Conservation (phyloP, 2,113 vertebrate species). For the Phyllopteryx taeniolatus region DNA sequence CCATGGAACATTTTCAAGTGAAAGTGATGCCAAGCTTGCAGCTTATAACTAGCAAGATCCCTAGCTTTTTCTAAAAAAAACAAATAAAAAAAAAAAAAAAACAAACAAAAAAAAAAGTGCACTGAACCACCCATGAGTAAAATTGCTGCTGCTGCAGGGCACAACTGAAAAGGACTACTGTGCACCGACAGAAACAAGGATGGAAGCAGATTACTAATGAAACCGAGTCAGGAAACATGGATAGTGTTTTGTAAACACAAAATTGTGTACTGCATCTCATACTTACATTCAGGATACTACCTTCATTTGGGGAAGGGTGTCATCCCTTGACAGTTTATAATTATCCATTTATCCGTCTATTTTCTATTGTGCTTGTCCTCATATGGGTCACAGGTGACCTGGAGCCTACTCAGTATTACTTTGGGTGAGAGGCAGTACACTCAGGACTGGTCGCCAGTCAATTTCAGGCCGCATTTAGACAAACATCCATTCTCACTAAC, state of each 20-base stretch:
- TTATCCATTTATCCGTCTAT: neutral
- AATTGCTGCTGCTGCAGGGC: constrained; percentile 56
- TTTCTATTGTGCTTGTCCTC: neutral
- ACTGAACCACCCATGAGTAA: constrained; percentile 65
- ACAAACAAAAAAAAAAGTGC: constrained; percentile 16
- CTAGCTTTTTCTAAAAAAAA: constrained; percentile 38
- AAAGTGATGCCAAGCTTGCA: constrained; percentile 55
- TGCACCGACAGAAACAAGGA: constrained; percentile 66
- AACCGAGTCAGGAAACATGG: constrained; percentile 51
- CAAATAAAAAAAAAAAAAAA: neutral
- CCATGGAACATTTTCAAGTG: constrained; percentile 48
- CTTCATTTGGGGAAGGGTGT: constrained; percentile 24
- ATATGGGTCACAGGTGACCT: too few species aligned
- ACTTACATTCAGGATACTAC: constrained; percentile 28
- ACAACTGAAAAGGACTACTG: constrained; percentile 69
- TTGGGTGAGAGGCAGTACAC: too few species aligned
- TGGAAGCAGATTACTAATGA: constrained; percentile 72
- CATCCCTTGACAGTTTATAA: constrained; percentile 25
- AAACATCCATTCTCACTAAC: too few species aligned
- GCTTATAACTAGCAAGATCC: constrained; percentile 60
- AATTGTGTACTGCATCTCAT: constrained; percentile 7
- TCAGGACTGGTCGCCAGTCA: too few species aligned
- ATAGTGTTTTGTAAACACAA: constrained; percentile 23
- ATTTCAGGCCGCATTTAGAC: too few species aligned
- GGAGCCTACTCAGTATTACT: too few species aligned